phyloP scores from a whole-genome alignment of 2,113 vertebrate species.

The Eulacestoma nigropectus region DNA sequence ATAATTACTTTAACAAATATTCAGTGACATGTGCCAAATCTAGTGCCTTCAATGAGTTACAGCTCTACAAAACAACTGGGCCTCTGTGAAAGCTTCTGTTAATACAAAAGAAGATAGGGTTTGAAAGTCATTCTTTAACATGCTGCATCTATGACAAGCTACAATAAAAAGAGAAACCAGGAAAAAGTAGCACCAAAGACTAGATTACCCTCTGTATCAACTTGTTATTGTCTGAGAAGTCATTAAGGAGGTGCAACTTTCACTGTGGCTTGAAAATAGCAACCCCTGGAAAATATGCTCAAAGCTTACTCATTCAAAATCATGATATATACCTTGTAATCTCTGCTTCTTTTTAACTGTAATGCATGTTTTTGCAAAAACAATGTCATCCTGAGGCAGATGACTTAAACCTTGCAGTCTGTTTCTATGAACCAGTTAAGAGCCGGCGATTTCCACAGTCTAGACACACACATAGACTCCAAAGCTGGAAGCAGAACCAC shows the following conservation, averaged over 20 bases:
- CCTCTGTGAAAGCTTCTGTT: neutral
- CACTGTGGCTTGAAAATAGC: neutral
- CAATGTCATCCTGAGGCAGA: neutral
- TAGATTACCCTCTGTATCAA: neutral
- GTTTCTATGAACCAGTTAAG: neutral
- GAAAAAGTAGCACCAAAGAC: neutral
- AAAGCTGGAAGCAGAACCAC: neutral
- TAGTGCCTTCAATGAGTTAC: neutral
- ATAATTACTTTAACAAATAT: neutral
- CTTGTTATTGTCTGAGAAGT: neutral
- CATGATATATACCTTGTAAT: neutral
- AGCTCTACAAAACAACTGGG: neutral
- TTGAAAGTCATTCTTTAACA: neutral
- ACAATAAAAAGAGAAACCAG: neutral
- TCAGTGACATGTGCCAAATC: neutral
- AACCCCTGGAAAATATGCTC: neutral
- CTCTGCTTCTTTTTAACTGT: neutral
- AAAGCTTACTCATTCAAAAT: neutral
- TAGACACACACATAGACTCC: neutral
- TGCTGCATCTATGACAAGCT: neutral
- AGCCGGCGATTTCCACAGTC: fast-evolving
- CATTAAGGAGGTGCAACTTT: neutral
- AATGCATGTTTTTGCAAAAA: neutral
- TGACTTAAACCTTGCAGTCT: neutral
- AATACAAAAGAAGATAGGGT: neutral